Base-by-base conservation (phyloP, 2,797 vertebrate species). In the Gouania willdenowi region DNA sequence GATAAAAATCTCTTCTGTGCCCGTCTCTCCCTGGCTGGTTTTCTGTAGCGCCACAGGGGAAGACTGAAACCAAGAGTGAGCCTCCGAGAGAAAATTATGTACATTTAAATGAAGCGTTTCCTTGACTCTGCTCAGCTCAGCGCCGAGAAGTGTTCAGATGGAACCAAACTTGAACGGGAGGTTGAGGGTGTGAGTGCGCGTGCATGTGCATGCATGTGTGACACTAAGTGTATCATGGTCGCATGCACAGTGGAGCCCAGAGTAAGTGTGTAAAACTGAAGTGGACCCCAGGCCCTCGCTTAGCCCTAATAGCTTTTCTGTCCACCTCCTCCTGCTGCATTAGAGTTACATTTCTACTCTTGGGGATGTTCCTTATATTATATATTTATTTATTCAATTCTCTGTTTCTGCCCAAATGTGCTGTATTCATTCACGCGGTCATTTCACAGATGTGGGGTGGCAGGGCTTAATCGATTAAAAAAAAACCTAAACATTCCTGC, bases 31-130 rank as follows among this genome's bases (percentile, higher is more conserved):
- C n/a, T 67, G 67, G 58, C 65, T 61, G 66, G 37, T 74, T 69
- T 77, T 73, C 54, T 46, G 50, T 41, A 51, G 60, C 43, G 32
- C 78, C 79, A 68, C 71, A 40, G 71, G 82, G 78, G 77, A 82
- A 81, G 80, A 63, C 51, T 51, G 71, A 71, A 74, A 77, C 77
- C 47, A 55, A 78, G 75, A 82, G 68, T 71, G 66, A 79, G 69
- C 79, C 69, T 66, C 57, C 58, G 46, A 75, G 71, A 75, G 72
- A 66, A 85, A 85, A 86, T 86, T 86, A 82, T 86, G 83, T 82
- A 87, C 82, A 87, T 88, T 87, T 85, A 83, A 86, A 88, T 85
- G 73, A 87, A 83, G 64, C 71, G 71, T 85, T 81, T 81, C 82
- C 74, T 78, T 82, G 75, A 83, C 75, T 82, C 82, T 82, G 68